These are phyloP conservation scores for Catharus minimus DNA, from an alignment of 2,113 vertebrate genomes.

Conservation along the genomic window DNA sequence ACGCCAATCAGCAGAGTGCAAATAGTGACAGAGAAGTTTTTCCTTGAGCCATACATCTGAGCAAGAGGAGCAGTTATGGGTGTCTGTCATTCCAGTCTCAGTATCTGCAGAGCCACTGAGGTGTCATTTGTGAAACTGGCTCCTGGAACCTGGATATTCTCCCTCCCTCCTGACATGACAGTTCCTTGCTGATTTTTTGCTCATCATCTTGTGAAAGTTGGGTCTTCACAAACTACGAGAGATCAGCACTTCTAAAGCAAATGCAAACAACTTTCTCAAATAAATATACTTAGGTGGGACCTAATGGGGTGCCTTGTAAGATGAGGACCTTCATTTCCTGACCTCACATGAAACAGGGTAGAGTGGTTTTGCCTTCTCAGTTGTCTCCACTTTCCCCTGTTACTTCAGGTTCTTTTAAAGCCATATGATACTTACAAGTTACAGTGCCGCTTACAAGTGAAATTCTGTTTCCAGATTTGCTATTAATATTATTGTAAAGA, in stretches of 20 bases:
- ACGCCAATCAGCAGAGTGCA: not conserved
- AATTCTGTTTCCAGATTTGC: not conserved
- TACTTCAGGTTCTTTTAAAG: not conserved
- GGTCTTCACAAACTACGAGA: accelerated
- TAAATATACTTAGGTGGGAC: not conserved
- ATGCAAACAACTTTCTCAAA: not conserved
- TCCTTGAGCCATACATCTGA: not conserved
- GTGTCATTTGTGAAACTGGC: not conserved
- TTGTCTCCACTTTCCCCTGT: not conserved
- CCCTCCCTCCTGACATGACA: not conserved
- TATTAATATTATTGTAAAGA: not conserved
- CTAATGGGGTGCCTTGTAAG: not conserved
- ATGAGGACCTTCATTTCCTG: not conserved
- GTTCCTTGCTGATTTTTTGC: not conserved
- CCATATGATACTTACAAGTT: not conserved
- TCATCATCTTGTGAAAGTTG: not conserved
- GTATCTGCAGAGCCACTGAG: not conserved
- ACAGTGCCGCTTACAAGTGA: not conserved
- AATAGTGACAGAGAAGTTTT: not conserved
- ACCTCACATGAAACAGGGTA: not conserved
- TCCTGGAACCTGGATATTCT: not conserved
- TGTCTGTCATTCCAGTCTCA: not conserved
- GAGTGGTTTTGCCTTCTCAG: not conserved
- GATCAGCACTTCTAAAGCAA: not conserved
- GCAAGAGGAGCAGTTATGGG: not conserved